Percentiles rank a stretch among this genome's conserved stretches.
Evolutionary conservation across 2,113 vertebrate genomes (phyloP).

Genomic region (Nematolebias whitei): DNA sequence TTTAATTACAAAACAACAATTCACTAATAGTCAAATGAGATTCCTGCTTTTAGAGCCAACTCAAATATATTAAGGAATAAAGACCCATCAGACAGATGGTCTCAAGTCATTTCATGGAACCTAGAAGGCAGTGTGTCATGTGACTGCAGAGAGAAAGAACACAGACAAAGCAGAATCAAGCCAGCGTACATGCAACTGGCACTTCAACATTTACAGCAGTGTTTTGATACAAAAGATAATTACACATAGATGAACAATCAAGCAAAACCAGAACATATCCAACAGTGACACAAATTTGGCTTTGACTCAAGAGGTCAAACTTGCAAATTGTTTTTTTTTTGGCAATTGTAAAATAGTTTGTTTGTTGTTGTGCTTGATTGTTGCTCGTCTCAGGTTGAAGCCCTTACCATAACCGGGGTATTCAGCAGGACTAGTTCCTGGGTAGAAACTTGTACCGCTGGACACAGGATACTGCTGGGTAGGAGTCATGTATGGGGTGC

Average conservation of each 20-base stretch:
- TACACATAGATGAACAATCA: slow-evolving; percentile 30
- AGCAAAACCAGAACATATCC: slow-evolving; percentile 52
- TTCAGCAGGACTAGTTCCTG: slow-evolving; percentile 92
- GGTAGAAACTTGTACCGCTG: slow-evolving; percentile 89
- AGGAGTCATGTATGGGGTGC: slow-evolving; percentile 88
- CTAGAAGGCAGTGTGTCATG: slow-evolving; percentile 64
- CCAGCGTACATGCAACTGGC: slow-evolving; percentile 62
- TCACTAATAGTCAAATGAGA: background rate
- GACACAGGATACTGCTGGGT: slow-evolving; percentile 94
- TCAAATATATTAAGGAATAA: background rate
- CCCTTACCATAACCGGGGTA: slow-evolving; percentile 91
- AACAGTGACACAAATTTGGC: background rate
- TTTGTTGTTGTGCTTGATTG: slow-evolving; percentile 46
- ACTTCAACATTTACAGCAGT: slow-evolving; percentile 41
- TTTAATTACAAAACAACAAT: background rate
- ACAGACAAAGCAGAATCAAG: slow-evolving; percentile 67
- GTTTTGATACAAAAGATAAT: slow-evolving; percentile 39
- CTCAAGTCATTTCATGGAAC: slow-evolving; percentile 72
- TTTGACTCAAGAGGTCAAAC: background rate
- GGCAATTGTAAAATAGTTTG: background rate
- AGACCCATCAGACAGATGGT: slow-evolving; percentile 1
- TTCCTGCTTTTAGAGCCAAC: background rate
- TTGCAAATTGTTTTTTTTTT: background rate
- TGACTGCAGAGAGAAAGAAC: slow-evolving; percentile 69
- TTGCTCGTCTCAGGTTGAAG: slow-evolving; percentile 22